Base-by-base conservation (phyloP, 2,113 vertebrate genomes). In the Actenoides lindsayi region DNA sequence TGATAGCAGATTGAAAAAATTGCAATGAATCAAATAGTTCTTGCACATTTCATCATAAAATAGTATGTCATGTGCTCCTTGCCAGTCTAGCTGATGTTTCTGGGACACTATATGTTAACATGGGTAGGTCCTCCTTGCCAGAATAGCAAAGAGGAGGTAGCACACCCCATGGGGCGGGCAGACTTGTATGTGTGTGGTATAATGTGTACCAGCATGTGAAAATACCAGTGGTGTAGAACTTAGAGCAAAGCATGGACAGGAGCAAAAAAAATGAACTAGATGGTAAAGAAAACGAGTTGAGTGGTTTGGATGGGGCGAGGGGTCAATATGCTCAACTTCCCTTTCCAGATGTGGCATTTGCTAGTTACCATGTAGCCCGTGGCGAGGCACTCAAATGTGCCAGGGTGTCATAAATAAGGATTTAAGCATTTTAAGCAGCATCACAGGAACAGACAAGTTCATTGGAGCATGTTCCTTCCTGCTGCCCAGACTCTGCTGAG, bases 1-100 rank as follows among this genome's bases (percentile, higher is more conserved):
- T 93, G 97, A 93, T 94, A 96, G 92, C 78, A 96, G 84, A 92
- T 54, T 87, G 90, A 95, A 97, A 97, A 98, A 97, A 98, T 87
- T 92, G 95, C 93, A 90, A 77, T 46, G 79, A 97, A 95, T 87
- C 90, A 96, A 97, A 91, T 50, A 65, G 83, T 96, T 91, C 94
- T 63, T 95, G 96, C 48, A 93, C 93, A 96, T 97, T 97, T 96
- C 86, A 93, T 91, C 90, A 94, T 94, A 96, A 97, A 97, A 93
- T 91, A 96, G 77, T 80, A 80, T 68, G 85, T 81, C 62, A 37
- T 77, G 69, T 94, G 94, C 77, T 96, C 85, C 96, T 94, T 88
- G 89, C 92, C 76, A 23, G 59, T 73, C 92, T 92, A 92, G 95
- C 82, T 96, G 90, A 79, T 96, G 81, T 94, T 95, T 81, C 87